Evolutionary conservation across 2,113 vertebrate genomes (phyloP).

Genomic region (Ranitomeya variabilis): DNA sequence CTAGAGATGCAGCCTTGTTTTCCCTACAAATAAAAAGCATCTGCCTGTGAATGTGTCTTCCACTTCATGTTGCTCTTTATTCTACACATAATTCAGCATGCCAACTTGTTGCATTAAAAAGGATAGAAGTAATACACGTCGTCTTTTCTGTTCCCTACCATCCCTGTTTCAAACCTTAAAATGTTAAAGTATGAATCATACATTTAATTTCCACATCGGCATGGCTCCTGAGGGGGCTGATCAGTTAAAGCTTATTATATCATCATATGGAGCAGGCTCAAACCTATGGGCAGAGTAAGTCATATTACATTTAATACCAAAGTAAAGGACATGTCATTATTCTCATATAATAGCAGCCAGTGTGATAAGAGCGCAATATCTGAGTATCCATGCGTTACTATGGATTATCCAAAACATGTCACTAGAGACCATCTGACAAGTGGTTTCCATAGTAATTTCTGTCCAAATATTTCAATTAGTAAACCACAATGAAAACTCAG

Average conservation of each 20-base stretch:
- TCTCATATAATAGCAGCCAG: conserved; percentile 3
- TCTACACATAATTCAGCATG: neutral
- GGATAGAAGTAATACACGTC: neutral
- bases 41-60: neutral
- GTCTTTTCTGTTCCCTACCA: neutral
- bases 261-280: neutral
- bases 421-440: conserved; percentile 32
- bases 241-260: conserved; percentile 7
- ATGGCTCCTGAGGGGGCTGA: neutral
- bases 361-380: conserved; percentile 40
- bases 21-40: neutral
- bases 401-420: conserved; percentile 38
- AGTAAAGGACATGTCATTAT: conserved; percentile 35
- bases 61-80: neutral
- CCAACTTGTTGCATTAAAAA: neutral
- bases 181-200: neutral
- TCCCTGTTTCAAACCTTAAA: neutral
- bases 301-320: conserved; percentile 26
- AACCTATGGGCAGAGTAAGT: conserved; percentile 2
- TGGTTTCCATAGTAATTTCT: conserved; percentile 43
- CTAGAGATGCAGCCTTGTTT: neutral
- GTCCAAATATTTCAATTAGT: conserved; percentile 43
- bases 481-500: conserved; percentile 25
- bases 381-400: conserved; percentile 46
- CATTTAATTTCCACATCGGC: neutral